These are phyloP conservation scores for Chaetophractus vellerosus DNA, from an alignment of 2,797 vertebrate genomes.

Conservation along the genomic window DNA sequence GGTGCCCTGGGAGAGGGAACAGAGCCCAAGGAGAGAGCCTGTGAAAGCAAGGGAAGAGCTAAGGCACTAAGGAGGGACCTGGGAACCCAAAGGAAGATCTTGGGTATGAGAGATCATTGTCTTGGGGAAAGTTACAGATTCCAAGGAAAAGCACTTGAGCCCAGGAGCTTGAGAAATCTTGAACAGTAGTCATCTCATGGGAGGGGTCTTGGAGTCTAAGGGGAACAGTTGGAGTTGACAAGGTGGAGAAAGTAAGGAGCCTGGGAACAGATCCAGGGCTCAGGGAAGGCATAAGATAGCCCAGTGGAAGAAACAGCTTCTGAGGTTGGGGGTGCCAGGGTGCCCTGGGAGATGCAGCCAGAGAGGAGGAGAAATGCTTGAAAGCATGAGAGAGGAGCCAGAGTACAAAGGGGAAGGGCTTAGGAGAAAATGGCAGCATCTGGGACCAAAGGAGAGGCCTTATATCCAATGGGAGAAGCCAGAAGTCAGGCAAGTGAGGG, in stretches of 20 bases:
- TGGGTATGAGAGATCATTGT: not conserved
- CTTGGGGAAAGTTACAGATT: not conserved
- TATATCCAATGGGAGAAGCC: not conserved
- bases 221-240: not conserved
- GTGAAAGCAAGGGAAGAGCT: not conserved
- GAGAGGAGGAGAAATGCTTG: not conserved
- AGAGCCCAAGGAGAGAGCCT: not conserved
- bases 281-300: not conserved
- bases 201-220: not conserved
- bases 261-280: not conserved
- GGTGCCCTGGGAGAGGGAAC: not conserved
- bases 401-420: not conserved
- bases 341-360: not conserved
- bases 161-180: not conserved
- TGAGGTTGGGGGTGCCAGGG: not conserved
- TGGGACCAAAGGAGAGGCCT: not conserved
- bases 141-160: not conserved
- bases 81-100: not conserved
- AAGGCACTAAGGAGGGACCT: no score
- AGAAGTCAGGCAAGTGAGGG: not conserved
- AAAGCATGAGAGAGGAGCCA: not conserved
- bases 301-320: not conserved
- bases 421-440: not conserved
- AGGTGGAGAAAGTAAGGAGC: not conserved
- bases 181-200: not conserved